Evolutionary conservation across 2,113 vertebrate genomes (phyloP), one percentile per base, ranked within the genome.

Genomic region (Protobothrops flavoviridis): DNA sequence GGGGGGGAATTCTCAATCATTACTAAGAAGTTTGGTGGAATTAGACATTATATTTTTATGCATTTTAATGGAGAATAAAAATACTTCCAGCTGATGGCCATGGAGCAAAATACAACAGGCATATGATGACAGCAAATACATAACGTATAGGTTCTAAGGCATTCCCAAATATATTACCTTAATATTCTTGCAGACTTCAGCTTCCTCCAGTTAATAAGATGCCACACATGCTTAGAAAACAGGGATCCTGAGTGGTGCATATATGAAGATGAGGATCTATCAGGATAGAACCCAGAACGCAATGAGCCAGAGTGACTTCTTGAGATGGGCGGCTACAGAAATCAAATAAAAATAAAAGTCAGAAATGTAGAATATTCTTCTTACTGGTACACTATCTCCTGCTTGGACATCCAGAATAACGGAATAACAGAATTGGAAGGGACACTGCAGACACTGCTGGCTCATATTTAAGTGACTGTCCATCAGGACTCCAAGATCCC

Each of bases 1-100:
- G 53, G n/a, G 33, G 21, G 29, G 13, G 20, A 13, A 12, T 10
- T 13, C 94, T 95, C 96, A 91, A 94, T 61, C 96, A 96, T 96
- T 94, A 94, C 93, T 95, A 93, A 90, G 55, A 90, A 91, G 91
- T 95, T 95, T 91, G 91, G 74, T 87, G 87, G 92, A 93, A 94
- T 95, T 94, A 95, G 90, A 33, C 88, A 29, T 90, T 11, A 86
- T 92, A 61, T 92, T 96, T 95, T 92, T 85, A 93, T 94, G 85
- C 85, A 48, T 96, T 94, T 95, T 93, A 95, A 7, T 81, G 3
- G 94, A 57, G 59, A 91, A 74, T 55, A 92, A 92, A 94, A 94
- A 89, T 9, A 87, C 61, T 12, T 39, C 91, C 1, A 0, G 55
- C 91, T 92, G 89, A 90, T 95, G 91, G 3, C 85, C n/a, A n/a